Evolutionary conservation across 2,888 invertebrate species (phyloP).

Genomic region (Tortricodes alternella): DNA sequence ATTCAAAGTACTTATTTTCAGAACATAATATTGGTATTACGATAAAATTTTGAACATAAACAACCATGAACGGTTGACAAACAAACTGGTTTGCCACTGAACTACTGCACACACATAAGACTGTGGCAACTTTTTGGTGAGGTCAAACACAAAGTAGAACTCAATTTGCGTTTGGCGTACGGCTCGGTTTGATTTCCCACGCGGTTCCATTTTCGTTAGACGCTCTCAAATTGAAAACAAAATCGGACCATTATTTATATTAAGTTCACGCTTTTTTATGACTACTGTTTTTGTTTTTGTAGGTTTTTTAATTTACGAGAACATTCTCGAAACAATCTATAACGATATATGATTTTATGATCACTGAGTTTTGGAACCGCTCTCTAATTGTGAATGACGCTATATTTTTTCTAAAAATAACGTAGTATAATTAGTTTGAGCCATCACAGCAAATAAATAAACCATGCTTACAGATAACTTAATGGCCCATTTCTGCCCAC

Average conservation of each 20-base stretch:
- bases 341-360: no score
- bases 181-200: slow-evolving; percentile 60
- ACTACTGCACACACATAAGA: neutral
- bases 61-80: neutral
- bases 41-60: no score
- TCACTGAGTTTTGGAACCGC: no score
- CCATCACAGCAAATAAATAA: no score
- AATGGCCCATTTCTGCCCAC: slow-evolving; percentile 34
- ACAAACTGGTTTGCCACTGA: neutral
- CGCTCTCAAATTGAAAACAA: slow-evolving; percentile 40
- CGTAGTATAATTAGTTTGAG: no score
- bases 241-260: slow-evolving; percentile 12
- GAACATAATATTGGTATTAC: no score
- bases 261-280: neutral
- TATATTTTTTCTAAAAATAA: no score
- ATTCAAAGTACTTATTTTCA: no score
- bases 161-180: slow-evolving; percentile 66
- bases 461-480: neutral
- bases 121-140: neutral
- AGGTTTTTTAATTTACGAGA: neutral
- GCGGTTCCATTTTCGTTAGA: slow-evolving; percentile 52
- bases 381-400: no score
- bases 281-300: neutral
- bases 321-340: no score
- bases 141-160: slow-evolving; percentile 40